Conservation (phyloP, 2,797 vertebrate species). For the Channa striata region DNA sequence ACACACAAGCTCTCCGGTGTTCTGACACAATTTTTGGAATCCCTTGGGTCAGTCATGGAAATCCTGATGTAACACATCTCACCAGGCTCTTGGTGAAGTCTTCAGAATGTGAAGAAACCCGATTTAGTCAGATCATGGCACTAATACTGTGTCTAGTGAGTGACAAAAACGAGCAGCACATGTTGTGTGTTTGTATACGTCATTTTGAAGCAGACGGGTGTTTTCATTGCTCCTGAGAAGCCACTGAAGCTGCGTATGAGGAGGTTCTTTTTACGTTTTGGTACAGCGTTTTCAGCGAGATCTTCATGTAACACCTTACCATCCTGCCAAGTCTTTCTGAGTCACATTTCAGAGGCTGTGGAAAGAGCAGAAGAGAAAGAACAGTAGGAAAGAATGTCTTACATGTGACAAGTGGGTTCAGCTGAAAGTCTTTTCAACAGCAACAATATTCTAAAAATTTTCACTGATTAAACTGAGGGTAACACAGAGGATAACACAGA, state of each 20-base stretch:
- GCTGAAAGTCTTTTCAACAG: slow-evolving; percentile 42
- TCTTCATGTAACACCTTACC: slow-evolving; percentile 18
- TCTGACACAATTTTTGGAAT: slow-evolving; percentile 13
- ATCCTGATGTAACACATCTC: slow-evolving; percentile 11
- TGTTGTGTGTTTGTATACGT: background rate
- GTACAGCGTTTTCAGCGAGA: slow-evolving; percentile 3
- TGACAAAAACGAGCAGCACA: background rate
- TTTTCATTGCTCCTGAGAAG: slow-evolving; percentile 11
- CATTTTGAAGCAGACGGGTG: background rate
- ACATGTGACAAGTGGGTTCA: slow-evolving; percentile 52
- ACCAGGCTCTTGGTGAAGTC: background rate
- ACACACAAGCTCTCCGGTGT: too few species aligned
- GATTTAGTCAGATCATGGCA: background rate
- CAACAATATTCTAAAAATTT: slow-evolving; percentile 1
- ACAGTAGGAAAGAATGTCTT: slow-evolving; percentile 53
- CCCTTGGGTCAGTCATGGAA: background rate
- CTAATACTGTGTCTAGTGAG: background rate
- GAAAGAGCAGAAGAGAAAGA: slow-evolving; percentile 29
- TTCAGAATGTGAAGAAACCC: background rate
- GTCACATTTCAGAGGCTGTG: slow-evolving; percentile 27
- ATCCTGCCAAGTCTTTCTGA: slow-evolving; percentile 31
- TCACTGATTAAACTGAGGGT: background rate
- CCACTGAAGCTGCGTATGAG: background rate
- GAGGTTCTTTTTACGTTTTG: background rate
- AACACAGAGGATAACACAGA: background rate